Evolutionary conservation across 2,113 vertebrate species (phyloP).

Genomic region (Copsychus sechellarum): DNA sequence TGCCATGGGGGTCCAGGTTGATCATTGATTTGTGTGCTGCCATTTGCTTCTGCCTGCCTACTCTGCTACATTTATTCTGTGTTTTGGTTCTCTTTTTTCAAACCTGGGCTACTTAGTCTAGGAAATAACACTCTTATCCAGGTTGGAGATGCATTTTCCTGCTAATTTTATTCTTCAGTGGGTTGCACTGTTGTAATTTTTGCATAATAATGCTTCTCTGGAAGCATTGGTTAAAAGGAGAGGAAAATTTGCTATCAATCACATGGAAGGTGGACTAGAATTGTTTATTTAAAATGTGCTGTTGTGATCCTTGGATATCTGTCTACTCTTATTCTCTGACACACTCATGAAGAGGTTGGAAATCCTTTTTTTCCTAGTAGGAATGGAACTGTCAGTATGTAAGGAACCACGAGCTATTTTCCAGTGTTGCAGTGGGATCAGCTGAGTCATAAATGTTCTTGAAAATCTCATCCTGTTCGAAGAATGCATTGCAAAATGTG

Average conservation of each 20-base stretch:
- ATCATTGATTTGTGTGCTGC: background rate
- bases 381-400: background rate
- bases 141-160: background rate
- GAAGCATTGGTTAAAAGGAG: background rate
- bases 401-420: background rate
- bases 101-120: background rate
- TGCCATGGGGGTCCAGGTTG: fast-evolving
- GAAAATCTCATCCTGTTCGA: background rate
- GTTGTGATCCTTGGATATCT: background rate
- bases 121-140: background rate
- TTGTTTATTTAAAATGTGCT: background rate
- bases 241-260: background rate
- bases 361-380: background rate
- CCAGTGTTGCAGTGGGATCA: background rate
- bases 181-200: background rate
- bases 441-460: background rate
- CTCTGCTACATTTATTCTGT: background rate
- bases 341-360: background rate
- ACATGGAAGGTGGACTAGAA: background rate
- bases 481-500: background rate
- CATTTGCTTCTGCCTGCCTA: fast-evolving
- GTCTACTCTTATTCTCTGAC: background rate
- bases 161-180: background rate
- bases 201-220: background rate
- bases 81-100: background rate